Evolutionary conservation across 1,140 invertebrate genomes (phyloP).

Genomic region (Acyrthosiphon pisum): DNA sequence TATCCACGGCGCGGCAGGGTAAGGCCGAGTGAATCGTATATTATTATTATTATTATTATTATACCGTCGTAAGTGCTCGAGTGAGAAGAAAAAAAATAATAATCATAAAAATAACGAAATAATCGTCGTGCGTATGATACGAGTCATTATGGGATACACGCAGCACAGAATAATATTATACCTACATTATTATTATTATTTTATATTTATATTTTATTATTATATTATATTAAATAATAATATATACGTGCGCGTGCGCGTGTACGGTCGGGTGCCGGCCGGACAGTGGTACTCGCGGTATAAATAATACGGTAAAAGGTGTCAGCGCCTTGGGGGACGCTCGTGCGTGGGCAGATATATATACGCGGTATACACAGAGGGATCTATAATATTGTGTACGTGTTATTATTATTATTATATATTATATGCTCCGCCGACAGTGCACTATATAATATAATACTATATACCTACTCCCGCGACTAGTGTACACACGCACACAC

Average conservation of each 20-base stretch:
- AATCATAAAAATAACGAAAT: conserved; percentile 12
- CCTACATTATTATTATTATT: too few species aligned
- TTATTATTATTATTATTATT: neutral
- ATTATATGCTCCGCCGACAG: neutral
- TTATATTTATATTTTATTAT: neutral
- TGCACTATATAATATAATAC: neutral
- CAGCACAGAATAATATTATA: neutral
- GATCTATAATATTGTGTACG: neutral
- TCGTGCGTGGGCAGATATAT: conserved; percentile 18
- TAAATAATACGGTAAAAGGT: conserved; percentile 40
- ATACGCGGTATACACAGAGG: neutral
- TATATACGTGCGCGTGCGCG: neutral
- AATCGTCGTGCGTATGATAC: neutral
- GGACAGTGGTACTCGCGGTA: neutral
- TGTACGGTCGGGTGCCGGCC: neutral
- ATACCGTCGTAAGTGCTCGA: neutral
- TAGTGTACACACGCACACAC: too few species aligned
- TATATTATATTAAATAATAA: neutral
- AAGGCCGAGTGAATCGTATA: neutral
- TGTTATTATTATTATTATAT: neutral
- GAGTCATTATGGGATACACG: neutral
- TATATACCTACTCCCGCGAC: neutral
- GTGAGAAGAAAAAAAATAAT: neutral
- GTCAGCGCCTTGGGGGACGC: conserved; percentile 51
- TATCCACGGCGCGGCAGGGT: neutral